Percentiles rank a stretch among this genome's conserved stretches.
These are phyloP conservation scores for Urophycis tenuis DNA, from an alignment of 2,797 vertebrate genomes.

Conservation along the genomic window DNA sequence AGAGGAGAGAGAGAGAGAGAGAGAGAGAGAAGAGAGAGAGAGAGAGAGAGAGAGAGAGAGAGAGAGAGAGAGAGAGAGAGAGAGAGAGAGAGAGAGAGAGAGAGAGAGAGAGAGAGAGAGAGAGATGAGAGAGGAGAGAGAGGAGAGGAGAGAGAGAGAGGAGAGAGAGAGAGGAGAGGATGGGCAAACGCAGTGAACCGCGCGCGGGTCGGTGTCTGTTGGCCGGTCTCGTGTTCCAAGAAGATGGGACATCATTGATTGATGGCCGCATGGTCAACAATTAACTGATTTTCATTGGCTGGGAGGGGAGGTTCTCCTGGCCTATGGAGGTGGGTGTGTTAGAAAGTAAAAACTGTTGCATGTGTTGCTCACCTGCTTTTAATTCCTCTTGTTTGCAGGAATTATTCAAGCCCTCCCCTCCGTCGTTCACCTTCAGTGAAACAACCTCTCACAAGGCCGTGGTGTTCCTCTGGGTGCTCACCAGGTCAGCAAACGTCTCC, in stretches of 20 bases:
- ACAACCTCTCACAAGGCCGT: slow-evolving; percentile 84
- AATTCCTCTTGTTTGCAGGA: slow-evolving; percentile 62
- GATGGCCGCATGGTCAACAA: slow-evolving; percentile 27
- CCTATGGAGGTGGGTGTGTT: not conserved
- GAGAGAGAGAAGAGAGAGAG: not conserved
- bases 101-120: not conserved
- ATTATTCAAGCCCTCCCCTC: slow-evolving; percentile 83
- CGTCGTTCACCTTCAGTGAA: slow-evolving; percentile 74
- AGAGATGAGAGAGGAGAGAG: not conserved
- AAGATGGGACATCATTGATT: not conserved
- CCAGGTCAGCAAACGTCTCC: slow-evolving; percentile 73
- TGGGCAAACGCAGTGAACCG: not conserved
- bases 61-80: not conserved
- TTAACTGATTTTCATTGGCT: slow-evolving; percentile 11
- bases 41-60: not conserved
- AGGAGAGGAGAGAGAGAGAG: not conserved
- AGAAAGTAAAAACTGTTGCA: not conserved
- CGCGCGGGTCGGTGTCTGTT: slow-evolving; percentile 28
- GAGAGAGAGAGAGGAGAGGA: not conserved
- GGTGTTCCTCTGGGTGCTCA: slow-evolving; percentile 95
- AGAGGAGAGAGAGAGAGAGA: too few species aligned
- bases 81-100: not conserved
- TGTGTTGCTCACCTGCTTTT: not conserved
- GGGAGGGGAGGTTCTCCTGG: not conserved
- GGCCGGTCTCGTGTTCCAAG: slow-evolving; percentile 8